Evolutionary conservation across 2,113 vertebrate genomes (phyloP), one percentile per base, ranked within the genome.

Genomic region (Aphelocoma coerulescens): DNA sequence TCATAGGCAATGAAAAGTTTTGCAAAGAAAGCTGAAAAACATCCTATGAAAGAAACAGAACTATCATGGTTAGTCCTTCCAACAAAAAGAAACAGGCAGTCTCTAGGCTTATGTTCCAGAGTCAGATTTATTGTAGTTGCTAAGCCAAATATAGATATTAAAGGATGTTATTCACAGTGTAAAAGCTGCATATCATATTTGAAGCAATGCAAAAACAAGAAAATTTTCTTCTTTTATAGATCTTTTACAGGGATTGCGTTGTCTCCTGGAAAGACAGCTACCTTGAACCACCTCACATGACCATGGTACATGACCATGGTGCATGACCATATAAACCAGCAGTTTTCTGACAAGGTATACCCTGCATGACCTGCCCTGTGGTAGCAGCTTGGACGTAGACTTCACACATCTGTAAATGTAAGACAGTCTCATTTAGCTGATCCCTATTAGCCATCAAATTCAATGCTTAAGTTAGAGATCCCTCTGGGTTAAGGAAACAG

Each of bases 91-190:
- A 94, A 93, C 88, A 92, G 75, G 93, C 11, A 0, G 24, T 91
- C 43, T 74, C 55, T 63, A 94, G 72, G 59, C 57, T 93, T 94
- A 51, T 67, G 72, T 90, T 94, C 63, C 78, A 93, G 43, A 92
- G 41, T 82, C 81, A 85, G 75, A 77, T 90, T 91, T 96, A 91
- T 91, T 95, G 86, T 87, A 84, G 76, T 35, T 95, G 58, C 73
- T 95, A 92, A 83, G 82, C 48, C 74, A 92, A 89, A 92, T 92
- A 93, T 63, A 94, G 90, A 88, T 93, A 93, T 90, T 95, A 89
- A 88, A 91, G 41, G 37, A 89, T n/a, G 39, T 49, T 88, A 77
- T 79, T 91, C 51, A 88, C 49, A 85, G 49, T 72, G 37, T 90
- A 80, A 93, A 91, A 96, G 43, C 23, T 2, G 3, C 39, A 30